A percentile compares a stretch with the other conserved stretches of the same genome.
Evolutionary conservation across 2,888 invertebrate species (phyloP).

Genomic region (Cheilosia scutellata): DNA sequence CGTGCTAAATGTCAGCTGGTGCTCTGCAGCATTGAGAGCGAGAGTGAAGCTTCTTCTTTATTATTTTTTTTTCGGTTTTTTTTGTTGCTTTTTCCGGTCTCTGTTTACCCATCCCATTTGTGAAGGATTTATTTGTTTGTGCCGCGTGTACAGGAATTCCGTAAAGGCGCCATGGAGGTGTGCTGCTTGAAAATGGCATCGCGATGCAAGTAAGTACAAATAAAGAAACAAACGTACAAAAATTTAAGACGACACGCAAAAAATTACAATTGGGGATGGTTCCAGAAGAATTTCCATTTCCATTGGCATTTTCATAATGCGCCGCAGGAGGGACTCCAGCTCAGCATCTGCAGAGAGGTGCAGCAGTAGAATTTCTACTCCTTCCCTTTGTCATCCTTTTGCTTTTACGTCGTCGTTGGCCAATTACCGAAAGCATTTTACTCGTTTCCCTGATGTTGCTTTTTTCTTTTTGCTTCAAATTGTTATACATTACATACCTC

Average conservation of each 20-base stretch:
- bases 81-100: conserved; percentile 16
- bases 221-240: neutral
- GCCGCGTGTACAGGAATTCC: conserved; percentile 81
- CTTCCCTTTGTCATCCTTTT: conserved; percentile 13
- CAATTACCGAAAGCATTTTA: conserved; percentile 52
- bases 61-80: conserved; percentile 14
- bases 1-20: conserved; percentile 70
- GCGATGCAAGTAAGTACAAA: conserved; percentile 77
- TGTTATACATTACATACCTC: neutral
- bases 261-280: conserved; percentile 13
- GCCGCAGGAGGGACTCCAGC: neutral
- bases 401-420: conserved; percentile 22
- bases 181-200: conserved; percentile 79
- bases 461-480: neutral
- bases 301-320: neutral
- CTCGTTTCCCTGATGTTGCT: conserved; percentile 13
- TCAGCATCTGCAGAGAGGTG: neutral
- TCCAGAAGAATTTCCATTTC: conserved; percentile 2
- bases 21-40: conserved; percentile 55
- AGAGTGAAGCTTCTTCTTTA: conserved; percentile 43
- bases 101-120: conserved; percentile 11
- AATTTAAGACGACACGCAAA: neutral
- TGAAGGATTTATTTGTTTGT: conserved; percentile 62
- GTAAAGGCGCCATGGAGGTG: conserved; percentile 86
- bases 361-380: neutral